Base-by-base conservation (phyloP, 2,888 invertebrate species). In the Chirona hameri region DNA sequence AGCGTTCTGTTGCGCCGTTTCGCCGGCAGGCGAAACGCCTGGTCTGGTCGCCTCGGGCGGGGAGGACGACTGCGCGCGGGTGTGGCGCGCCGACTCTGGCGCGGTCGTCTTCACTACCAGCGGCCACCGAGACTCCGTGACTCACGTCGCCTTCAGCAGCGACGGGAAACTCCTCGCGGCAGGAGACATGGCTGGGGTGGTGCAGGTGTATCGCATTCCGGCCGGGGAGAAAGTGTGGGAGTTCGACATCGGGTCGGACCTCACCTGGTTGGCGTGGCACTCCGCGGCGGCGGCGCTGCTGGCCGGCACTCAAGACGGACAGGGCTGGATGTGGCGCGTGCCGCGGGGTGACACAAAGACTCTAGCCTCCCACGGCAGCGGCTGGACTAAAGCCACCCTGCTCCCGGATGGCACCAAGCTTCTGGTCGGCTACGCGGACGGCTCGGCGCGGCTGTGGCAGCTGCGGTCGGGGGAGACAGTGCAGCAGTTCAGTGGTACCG, bases 211-310 rank as follows among this genome's bases (percentile, higher is more conserved):
- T 93, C 91, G 91, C 87, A 89, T 89, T 24, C 86, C 86, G 15
- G 86, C 86, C 4, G 87, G 87, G 83, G 85, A 86, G 81, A 88
- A 92, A 81, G 89, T 92, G 0, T 95, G 95, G 94, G 92, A 93
- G 85, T 94, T 92, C 89, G 93, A 94, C 87, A 90, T 95, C 87
- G 91, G 92, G 79, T 91, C 91, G 86, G 87, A 81, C 84, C 86
- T 88, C 29, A 87, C 92, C 91, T 98, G 97, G 96, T 90, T 97
- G 86, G 89, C 91, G 80, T 98, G 98, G 98, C 98, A 98, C 88
- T 92, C 91, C 85, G 91, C 90, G 39, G 92, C 94, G 0, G 93
- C 94, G 88, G 93, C 97, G 10, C 89, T 99, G 1, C 88, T 98
- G 82, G 93, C 93, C 85, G 97, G 97, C 39, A 91, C 92, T 57